A percentile compares a stretch with the other conserved stretches of the same genome.
These are phyloP conservation scores for Macrotus californicus DNA, from an alignment of 2,113 vertebrate species.

Conservation along the genomic window DNA sequence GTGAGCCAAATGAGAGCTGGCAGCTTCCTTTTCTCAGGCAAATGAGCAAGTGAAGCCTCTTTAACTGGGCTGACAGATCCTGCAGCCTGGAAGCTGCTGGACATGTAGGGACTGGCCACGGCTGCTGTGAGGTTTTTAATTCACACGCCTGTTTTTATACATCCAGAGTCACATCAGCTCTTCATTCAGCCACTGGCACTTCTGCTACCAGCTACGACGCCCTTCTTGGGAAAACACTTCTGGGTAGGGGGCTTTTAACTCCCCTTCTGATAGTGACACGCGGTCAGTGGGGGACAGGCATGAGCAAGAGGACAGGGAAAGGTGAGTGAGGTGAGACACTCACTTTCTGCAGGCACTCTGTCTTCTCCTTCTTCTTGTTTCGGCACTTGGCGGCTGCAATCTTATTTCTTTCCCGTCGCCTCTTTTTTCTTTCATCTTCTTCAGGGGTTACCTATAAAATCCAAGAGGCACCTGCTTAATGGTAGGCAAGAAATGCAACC, in stretches of 20 bases:
- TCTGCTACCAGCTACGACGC: background rate
- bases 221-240: background rate
- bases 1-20: background rate
- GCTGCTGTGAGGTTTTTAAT: background rate
- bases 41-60: background rate
- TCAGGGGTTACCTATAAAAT: constrained; percentile 79
- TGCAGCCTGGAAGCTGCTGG: background rate
- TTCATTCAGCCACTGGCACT: background rate
- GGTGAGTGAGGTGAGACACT: constrained; percentile 48
- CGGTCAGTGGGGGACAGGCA: background rate
- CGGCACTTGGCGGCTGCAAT: constrained; percentile 96
- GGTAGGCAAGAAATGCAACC: background rate
- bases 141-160: background rate
- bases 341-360: constrained; percentile 93
- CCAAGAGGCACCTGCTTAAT: background rate
- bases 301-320: background rate
- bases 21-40: constrained; percentile 5
- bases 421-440: constrained; percentile 91
- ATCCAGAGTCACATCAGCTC: background rate
- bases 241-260: background rate
- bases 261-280: accelerated
- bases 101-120: accelerated
- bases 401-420: constrained; percentile 96
- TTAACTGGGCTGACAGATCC: background rate
- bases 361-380: constrained; percentile 99